Percentiles rank a stretch among this genome's conserved stretches.
Conservation (phyloP, 2,797 vertebrate genomes). For the Platalea minor region DNA sequence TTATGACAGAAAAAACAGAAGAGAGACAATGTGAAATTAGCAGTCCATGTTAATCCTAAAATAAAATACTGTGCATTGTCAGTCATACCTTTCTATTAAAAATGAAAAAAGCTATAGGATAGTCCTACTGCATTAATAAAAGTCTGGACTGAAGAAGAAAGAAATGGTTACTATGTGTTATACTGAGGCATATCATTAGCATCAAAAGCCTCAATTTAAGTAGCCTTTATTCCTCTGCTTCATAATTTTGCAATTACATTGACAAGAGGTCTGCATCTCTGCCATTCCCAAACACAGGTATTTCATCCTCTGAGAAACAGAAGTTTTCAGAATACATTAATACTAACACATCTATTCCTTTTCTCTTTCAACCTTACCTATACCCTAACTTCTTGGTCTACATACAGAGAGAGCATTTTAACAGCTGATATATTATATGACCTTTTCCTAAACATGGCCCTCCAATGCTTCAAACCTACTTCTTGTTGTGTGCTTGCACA, state of each 20-base stretch:
- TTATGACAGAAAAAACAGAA: not conserved
- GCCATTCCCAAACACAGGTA: not conserved
- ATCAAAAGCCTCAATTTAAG: not conserved
- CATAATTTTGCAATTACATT: not conserved
- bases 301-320: not conserved
- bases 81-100: not conserved
- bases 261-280: not conserved
- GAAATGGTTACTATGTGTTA: not conserved
- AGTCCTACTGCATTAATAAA: not conserved
- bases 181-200: not conserved
- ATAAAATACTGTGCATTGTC: not conserved
- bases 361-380: not conserved
- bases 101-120: not conserved
- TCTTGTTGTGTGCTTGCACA: not conserved
- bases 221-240: not conserved
- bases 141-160: not conserved
- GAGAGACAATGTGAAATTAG: not conserved
- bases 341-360: not conserved
- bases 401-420: not conserved
- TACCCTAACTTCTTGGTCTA: not conserved
- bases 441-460: not conserved
- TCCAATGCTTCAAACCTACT: not conserved
- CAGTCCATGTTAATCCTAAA: not conserved
- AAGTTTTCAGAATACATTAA: not conserved
- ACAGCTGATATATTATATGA: not conserved